Evolutionary conservation across 2,113 vertebrate species (phyloP).

Genomic region (Scartelaos histophorus): DNA sequence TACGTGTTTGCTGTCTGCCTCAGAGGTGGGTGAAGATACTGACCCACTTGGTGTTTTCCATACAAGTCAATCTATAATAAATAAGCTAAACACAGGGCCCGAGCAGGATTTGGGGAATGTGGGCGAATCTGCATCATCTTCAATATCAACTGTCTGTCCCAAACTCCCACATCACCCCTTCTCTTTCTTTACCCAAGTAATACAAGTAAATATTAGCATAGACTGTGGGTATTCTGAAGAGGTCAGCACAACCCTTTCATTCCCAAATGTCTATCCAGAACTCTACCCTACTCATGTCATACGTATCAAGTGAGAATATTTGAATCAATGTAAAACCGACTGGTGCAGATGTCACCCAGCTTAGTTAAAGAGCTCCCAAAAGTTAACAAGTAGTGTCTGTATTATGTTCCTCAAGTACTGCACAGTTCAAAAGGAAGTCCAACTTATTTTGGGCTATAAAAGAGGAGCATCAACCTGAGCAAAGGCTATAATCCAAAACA

Average conservation of each 20-base stretch:
- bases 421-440: too few species aligned
- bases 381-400: too few species aligned
- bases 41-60: slow-evolving; percentile 48
- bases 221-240: neutral
- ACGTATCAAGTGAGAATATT: neutral
- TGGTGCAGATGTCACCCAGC: too few species aligned
- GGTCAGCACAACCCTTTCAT: slow-evolving; percentile 19
- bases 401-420: too few species aligned
- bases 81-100: slow-evolving; percentile 28
- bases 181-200: slow-evolving; percentile 7
- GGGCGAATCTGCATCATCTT: neutral
- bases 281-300: neutral
- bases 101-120: slow-evolving; percentile 13
- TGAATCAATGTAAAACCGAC: too few species aligned
- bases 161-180: neutral
- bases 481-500: too few species aligned
- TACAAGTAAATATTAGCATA: slow-evolving; percentile 1
- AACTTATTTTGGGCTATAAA: too few species aligned
- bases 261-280: neutral
- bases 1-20: slow-evolving; percentile 57
- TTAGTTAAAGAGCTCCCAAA: too few species aligned
- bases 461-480: too few species aligned
- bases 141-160: neutral
- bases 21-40: slow-evolving; percentile 37
- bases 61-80: slow-evolving; percentile 51